phyloP scores from a whole-genome alignment of 23 tunicate species.

The Styela plicata region DNA sequence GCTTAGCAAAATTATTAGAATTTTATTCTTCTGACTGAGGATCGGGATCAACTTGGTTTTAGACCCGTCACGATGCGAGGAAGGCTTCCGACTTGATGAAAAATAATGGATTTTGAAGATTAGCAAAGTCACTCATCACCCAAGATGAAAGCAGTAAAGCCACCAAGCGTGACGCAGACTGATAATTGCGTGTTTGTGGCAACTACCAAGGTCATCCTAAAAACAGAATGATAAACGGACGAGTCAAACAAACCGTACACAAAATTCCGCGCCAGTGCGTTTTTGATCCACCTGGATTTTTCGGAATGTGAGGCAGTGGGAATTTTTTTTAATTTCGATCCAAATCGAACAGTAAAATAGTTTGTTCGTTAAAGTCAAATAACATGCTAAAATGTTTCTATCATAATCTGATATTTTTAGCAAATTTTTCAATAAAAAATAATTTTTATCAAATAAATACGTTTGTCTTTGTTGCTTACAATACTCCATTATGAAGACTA shows the following conservation, averaged over 20 bases:
- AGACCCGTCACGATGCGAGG: constrained; percentile 1
- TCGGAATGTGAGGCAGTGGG: too few relatives aligned
- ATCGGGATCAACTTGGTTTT: neutral
- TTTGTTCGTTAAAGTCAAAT: too few relatives aligned
- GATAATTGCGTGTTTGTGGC: neutral
- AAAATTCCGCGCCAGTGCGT: neutral
- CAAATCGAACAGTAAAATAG: too few relatives aligned
- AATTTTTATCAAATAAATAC: too few relatives aligned
- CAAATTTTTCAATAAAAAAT: too few relatives aligned
- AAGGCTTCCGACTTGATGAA: neutral
- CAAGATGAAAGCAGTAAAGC: neutral
- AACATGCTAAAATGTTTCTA: too few relatives aligned
- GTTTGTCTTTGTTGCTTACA: too few relatives aligned
- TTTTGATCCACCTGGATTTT: neutral
- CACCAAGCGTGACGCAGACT: neutral
- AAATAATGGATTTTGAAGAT: neutral
- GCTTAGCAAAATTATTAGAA: too few relatives aligned
- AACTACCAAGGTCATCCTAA: neutral
- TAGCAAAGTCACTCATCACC: neutral
- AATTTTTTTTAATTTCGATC: too few relatives aligned
- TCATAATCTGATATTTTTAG: too few relatives aligned
- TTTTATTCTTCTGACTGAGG: too few relatives aligned
- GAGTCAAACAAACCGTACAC: neutral
- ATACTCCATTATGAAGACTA: too few relatives aligned
- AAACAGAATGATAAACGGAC: neutral